phyloP scores from a whole-genome alignment of 2,113 vertebrate genomes.

The Peromyscus leucopus region DNA sequence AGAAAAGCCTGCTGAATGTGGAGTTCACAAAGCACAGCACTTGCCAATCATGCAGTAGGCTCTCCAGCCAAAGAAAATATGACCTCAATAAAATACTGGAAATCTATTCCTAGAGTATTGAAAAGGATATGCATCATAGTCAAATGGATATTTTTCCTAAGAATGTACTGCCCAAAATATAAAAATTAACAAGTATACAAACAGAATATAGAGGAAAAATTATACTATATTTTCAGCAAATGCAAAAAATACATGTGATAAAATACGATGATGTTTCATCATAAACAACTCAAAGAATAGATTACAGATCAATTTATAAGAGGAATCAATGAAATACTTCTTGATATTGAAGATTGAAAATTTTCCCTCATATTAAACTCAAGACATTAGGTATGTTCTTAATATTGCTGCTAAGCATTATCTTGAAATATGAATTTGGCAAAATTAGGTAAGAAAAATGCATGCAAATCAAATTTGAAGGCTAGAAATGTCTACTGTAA shows the following conservation, averaged over 20 bases:
- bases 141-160: not conserved
- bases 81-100: not conserved
- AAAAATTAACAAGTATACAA: not conserved
- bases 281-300: not conserved
- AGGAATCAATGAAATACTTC: not conserved
- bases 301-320: not conserved
- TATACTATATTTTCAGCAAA: not conserved
- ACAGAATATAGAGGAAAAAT: not conserved
- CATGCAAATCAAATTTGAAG: not conserved
- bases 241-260: not conserved
- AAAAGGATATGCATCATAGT: not conserved
- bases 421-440: not conserved
- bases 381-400: not conserved
- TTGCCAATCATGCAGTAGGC: not conserved
- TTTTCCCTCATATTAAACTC: not conserved
- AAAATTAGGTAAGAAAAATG: not conserved
- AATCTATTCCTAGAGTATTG: not conserved
- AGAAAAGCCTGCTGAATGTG: not conserved
- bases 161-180: not conserved
- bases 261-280: not conserved
- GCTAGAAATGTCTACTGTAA: not conserved
- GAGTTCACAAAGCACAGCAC: not conserved
- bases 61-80: not conserved
- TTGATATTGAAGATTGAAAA: not conserved
- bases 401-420: not conserved